Evolutionary conservation across 1,140 invertebrate genomes (phyloP), one percentile per base, ranked within the genome.

Genomic region (Oppia nitens): DNA sequence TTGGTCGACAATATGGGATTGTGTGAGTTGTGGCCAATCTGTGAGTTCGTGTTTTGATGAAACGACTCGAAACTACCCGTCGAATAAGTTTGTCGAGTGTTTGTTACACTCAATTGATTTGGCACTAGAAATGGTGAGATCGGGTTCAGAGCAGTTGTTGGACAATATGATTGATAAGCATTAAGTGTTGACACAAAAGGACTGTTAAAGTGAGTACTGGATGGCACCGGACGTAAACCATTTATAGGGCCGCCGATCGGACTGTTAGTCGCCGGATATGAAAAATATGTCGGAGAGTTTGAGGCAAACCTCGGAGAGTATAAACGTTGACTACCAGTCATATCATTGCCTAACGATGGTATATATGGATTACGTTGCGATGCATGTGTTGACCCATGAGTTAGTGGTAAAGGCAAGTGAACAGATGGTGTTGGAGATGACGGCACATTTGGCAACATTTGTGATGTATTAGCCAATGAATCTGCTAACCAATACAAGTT

Each of bases 61-160:
- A 9, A 40, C 6, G 32, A 40, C 6, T 40, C 32, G 17, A 40
- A 9, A 40, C 6, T 40, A 40, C 32, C 32, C 32, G 32, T 40
- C 32, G 32, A 40, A 40, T 40, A 40, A 21, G 20, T 55, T 12
- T 55, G 17, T 40, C n/a, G 29, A 12, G 6, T 55, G 53, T 40
- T 55, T 32, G 27, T 40, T 27, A 25, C 25, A 26, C 27, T 25
- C 25, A 6, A 53, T 26, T 53, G 51, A 11, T 50, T 57, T 57
- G 56, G 56, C 56, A 57, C 56, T 20, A 57, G 17, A 40, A 57
- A 57, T 49, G 56, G 56, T 32, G 56, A 57, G 47, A 57, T 57
- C 51, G 56, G 29, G 3, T 17, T 2, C 32, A 9, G 32, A 40
- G 32, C 32, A 40, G 32, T 40, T 40, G 32, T 40, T 40, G 32